phyloP scores from a whole-genome alignment of 2,888 invertebrate species.

The Argynnis bischoffii region DNA sequence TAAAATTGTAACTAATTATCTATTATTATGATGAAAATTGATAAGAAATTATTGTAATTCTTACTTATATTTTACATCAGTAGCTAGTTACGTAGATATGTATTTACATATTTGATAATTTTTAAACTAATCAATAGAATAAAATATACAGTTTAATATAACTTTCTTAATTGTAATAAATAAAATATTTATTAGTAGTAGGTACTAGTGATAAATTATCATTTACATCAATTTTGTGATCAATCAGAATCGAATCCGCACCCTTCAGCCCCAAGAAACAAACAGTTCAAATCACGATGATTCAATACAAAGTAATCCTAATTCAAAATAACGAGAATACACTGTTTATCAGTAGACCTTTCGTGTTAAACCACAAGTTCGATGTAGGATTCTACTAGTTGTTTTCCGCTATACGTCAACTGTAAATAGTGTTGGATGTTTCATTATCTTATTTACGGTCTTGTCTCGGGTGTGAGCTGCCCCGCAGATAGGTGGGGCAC shows the following conservation, averaged over 20 bases:
- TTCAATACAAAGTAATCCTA: conserved; percentile 4
- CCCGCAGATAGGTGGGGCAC: conserved; percentile 60
- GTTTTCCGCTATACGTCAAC: conserved; percentile 8
- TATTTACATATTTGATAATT: no score
- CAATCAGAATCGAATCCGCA: background rate
- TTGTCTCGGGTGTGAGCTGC: conserved; percentile 31
- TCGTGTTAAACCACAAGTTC: conserved; percentile 11
- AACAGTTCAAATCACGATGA: conserved; percentile 4
- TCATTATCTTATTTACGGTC: conserved; percentile 24
- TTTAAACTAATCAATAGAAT: no score
- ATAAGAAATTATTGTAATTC: no score
- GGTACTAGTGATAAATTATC: no score
- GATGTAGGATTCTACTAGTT: conserved; percentile 7
- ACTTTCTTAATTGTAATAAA: no score
- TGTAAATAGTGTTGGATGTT: conserved; percentile 12
- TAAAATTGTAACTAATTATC: no score
- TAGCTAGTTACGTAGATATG: no score
- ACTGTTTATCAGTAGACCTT: conserved; percentile 18
- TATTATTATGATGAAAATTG: no score
- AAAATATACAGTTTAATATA: no score
- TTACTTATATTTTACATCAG: no score
- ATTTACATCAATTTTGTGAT: background rate
- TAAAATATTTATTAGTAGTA: no score
- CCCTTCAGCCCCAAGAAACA: background rate
- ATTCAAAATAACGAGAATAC: conserved; percentile 16